Evolutionary conservation across 2,797 vertebrate species (phyloP).

Genomic region (Halcyon leucocephala): DNA sequence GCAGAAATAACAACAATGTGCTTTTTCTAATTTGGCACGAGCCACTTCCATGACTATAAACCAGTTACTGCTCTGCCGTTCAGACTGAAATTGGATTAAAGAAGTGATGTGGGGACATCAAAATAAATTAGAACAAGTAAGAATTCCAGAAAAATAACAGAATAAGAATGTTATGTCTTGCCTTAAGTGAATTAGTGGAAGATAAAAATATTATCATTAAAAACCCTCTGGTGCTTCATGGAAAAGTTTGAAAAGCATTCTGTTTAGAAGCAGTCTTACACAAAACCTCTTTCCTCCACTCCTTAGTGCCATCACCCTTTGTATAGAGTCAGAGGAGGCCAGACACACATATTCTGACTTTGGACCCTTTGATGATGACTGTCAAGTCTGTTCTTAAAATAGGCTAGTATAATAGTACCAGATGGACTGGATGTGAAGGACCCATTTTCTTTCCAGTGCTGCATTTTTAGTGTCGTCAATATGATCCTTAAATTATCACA

Average conservation of each 20-base stretch:
- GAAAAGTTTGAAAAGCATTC: slow-evolving; percentile 19
- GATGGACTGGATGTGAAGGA: background rate
- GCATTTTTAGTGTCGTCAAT: background rate
- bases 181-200: slow-evolving; percentile 45
- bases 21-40: slow-evolving; percentile 33
- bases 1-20: slow-evolving; percentile 27
- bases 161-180: slow-evolving; percentile 52
- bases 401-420: background rate
- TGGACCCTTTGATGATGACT: background rate
- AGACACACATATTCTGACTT: background rate
- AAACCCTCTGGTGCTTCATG: slow-evolving; percentile 19
- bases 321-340: background rate
- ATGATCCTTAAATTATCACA: background rate
- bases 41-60: background rate
- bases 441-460: background rate
- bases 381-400: background rate
- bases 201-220: slow-evolving; percentile 51
- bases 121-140: slow-evolving; percentile 45
- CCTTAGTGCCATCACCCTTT: background rate
- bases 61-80: background rate
- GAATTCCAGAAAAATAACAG: slow-evolving; percentile 50
- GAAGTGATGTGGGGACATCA: slow-evolving; percentile 36
- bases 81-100: slow-evolving; percentile 48
- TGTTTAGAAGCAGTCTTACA: slow-evolving; percentile 3
- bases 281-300: background rate